Evolutionary conservation across 2,888 invertebrate species (phyloP), one percentile per base, ranked within the genome.

Genomic region (Tenthredo scrophulariae): DNA sequence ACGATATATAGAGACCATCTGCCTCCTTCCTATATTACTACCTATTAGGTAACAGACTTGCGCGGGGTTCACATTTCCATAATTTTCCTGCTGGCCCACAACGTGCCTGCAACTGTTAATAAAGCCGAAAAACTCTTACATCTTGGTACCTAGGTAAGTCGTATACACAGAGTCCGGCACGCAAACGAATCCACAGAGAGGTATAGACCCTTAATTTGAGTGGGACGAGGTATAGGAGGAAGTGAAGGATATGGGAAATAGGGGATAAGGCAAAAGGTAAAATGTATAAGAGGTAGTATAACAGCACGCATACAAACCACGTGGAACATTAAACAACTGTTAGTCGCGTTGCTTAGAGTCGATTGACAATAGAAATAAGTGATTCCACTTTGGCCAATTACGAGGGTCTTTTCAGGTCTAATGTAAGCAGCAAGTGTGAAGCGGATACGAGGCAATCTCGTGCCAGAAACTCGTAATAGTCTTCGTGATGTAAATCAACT

Each of bases 321-420:
- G 77, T 54, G 10, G 29, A 77, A 77, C 77, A 77, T 77, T 77
- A 77, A 77, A 54, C 77, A 77, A 77, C 77, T 77, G 77, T 77
- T 77, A 77, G 54, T 22, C 43, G 72, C 72, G 54, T 77, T 77
- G 54, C 54, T 77, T 54, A 77, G 54, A 77, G 50, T 77, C 77
- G 77, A 77, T 77, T 77, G 77, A 77, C 77, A 80, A 80, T 80
- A 80, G 80, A 80, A 80, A 80, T 80, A 58, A 80, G 62, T 80
- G 80, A 80, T 80, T 62, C 58, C 80, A 80, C 62, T 80, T 80
- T 58, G 62, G 80, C 58, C 80, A 80, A 62, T 80, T 65, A 65
- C 80, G 80, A 62, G 37, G 58, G 80, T 40, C 80, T 80, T 80
- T 65, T 77, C 80, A 80, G 50, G 43, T 50, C 77, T 77, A 77